phyloP scores from a whole-genome alignment of 2,888 invertebrate species.

The Stenoptilia bipunctidactyla region DNA sequence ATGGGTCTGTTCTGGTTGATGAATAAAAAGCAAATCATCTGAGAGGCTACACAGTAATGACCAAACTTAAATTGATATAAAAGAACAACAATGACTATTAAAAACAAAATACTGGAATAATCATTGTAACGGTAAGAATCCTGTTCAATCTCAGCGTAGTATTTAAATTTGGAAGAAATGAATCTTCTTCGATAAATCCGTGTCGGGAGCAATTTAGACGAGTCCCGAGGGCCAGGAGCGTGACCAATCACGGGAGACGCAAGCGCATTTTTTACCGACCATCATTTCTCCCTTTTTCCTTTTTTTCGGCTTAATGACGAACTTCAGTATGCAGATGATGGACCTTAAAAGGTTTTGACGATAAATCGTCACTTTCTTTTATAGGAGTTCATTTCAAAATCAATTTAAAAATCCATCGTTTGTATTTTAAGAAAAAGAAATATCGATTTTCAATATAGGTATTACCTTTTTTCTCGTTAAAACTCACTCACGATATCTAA shows the following conservation, averaged over 20 bases:
- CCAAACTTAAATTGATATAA: too few relatives aligned
- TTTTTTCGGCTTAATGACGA: constrained; percentile 19
- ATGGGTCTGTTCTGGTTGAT: too few relatives aligned
- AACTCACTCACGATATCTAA: too few relatives aligned
- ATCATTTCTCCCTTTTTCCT: neutral
- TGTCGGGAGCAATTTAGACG: constrained; percentile 17
- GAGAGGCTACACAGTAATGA: too few relatives aligned
- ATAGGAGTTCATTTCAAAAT: constrained; percentile 8
- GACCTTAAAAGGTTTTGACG: constrained; percentile 10
- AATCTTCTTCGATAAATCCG: constrained; percentile 13
- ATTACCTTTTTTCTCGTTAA: too few relatives aligned
- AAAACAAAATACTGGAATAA: too few relatives aligned
- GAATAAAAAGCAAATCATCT: too few relatives aligned
- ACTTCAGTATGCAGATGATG: constrained; percentile 14
- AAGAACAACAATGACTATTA: too few relatives aligned
- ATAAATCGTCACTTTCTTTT: constrained; percentile 9
- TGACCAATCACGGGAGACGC: constrained; percentile 15
- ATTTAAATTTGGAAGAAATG: neutral
- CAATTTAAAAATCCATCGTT: constrained; percentile 1
- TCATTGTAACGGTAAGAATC: neutral
- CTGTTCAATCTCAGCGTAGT: neutral
- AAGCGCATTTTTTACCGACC: constrained; percentile 19
- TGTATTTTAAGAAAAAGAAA: too few relatives aligned
- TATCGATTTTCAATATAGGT: too few relatives aligned
- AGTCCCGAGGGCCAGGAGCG: constrained; percentile 15